Evolutionary conservation across 2,797 vertebrate genomes (phyloP).

Genomic region (Sebastiscus albofasciatus): DNA sequence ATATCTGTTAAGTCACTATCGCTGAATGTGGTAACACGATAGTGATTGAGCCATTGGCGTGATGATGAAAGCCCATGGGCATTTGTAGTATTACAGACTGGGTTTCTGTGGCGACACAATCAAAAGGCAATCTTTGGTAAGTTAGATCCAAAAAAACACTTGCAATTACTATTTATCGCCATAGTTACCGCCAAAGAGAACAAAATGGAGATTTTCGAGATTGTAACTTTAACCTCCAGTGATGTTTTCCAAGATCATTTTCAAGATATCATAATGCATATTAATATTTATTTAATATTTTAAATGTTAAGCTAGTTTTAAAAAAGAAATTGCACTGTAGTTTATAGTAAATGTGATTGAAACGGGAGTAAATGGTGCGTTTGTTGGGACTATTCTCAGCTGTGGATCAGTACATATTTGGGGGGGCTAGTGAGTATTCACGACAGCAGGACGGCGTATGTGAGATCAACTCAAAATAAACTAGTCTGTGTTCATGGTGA

Average conservation of each 20-base stretch:
- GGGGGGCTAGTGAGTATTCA: background rate
- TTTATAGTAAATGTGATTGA: background rate
- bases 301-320: too few species aligned
- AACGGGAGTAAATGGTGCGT: background rate
- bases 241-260: background rate
- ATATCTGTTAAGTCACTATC: too few species aligned
- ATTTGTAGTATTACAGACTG: too few species aligned
- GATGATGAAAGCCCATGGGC: too few species aligned
- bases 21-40: too few species aligned
- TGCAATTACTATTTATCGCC: background rate
- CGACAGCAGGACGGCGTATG: background rate
- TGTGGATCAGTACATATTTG: background rate
- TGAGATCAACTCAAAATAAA: background rate
- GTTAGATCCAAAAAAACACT: background rate
- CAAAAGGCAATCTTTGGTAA: background rate
- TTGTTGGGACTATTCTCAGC: background rate
- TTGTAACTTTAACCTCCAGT: background rate
- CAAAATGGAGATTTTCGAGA: background rate
- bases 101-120: too few species aligned
- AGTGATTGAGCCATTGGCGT: too few species aligned
- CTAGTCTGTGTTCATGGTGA: background rate
- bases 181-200: background rate
- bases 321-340: background rate
- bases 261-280: background rate
- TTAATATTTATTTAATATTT: background rate